phyloP scores from a whole-genome alignment of 2,797 vertebrate genomes.

The Microctenopoma lineatum region DNA sequence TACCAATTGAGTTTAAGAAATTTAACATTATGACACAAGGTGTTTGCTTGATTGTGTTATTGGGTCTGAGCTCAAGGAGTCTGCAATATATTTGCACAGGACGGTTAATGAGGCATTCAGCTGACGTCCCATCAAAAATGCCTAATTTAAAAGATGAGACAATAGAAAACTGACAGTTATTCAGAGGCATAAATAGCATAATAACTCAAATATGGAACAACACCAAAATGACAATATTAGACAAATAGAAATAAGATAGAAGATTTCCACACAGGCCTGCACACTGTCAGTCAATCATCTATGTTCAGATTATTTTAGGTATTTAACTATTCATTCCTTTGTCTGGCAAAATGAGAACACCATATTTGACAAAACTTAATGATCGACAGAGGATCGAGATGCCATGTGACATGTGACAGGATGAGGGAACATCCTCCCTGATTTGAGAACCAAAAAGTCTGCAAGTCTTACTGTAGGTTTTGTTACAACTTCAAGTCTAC shows the following conservation, averaged over 20 bases:
- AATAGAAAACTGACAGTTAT: no score
- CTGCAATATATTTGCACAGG: constrained; percentile 1
- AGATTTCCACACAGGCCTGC: no score
- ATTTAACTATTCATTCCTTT: not conserved
- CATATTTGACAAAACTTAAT: not conserved
- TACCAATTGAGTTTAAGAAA: no score
- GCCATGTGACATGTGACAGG: not conserved
- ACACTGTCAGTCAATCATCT: no score
- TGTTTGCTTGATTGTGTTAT: constrained; percentile 10
- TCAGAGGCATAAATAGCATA: no score
- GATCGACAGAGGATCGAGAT: not conserved
- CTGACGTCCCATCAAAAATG: not conserved
- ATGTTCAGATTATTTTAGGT: not conserved
- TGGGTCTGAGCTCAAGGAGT: not conserved
- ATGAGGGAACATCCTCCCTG: not conserved
- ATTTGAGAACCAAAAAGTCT: not conserved
- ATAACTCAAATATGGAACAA: no score
- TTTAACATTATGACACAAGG: no score
- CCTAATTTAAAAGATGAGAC: not conserved
- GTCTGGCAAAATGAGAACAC: no score
- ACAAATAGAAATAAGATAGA: not conserved
- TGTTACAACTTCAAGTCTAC: not conserved
- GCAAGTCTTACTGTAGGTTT: not conserved
- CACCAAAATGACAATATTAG: not conserved
- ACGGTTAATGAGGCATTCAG: not conserved